A percentile compares a stretch with the other conserved stretches of the same genome.
Evolutionary conservation across 2,113 vertebrate genomes (phyloP).

Genomic region (Elephantulus edwardii): DNA sequence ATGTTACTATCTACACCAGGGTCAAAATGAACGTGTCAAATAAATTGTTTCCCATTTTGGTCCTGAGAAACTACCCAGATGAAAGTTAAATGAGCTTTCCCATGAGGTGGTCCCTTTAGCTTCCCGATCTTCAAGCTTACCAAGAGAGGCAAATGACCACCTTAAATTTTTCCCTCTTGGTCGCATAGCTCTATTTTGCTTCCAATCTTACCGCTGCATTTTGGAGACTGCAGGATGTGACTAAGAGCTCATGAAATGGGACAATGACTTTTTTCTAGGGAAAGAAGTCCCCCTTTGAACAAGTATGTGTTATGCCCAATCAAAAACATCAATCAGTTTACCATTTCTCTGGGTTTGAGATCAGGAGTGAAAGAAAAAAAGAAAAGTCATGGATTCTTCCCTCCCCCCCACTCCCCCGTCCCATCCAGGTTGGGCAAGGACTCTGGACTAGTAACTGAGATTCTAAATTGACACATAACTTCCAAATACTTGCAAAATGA

Average conservation of each 20-base stretch:
- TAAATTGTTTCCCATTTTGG: background rate
- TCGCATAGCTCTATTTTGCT: background rate
- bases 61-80: background rate
- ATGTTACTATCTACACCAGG: background rate
- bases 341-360: background rate
- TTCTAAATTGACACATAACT: background rate
- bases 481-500: background rate
- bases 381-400: background rate
- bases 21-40: background rate
- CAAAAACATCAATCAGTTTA: constrained; percentile 13
- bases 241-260: background rate
- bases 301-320: background rate
- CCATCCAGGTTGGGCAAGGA: background rate
- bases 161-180: background rate
- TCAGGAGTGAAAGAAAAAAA: background rate
- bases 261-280: constrained; percentile 18
- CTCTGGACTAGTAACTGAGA: background rate
- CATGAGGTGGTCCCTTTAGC: background rate
- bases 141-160: background rate
- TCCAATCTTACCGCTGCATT: background rate
- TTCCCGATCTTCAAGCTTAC: background rate
- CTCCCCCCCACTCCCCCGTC: no score
- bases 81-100: background rate
- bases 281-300: background rate
- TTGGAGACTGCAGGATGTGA: background rate